These are phyloP conservation scores for Sicus ferrugineus DNA, from an alignment of 2,888 invertebrate genomes.

Conservation along the genomic window DNA sequence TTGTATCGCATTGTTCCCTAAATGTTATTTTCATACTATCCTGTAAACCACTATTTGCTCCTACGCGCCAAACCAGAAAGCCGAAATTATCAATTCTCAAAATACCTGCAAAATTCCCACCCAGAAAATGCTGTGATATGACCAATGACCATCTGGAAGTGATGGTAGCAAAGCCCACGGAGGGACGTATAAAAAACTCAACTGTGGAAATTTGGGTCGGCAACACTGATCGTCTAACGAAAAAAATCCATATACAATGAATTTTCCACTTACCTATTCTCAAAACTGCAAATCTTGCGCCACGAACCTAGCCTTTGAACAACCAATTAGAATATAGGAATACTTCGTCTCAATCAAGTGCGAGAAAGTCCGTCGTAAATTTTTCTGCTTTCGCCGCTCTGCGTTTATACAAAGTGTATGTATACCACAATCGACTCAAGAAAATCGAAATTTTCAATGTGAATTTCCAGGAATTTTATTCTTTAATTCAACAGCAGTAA, in stretches of 20 bases:
- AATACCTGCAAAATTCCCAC: too few relatives aligned
- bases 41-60: too few relatives aligned
- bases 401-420: slow-evolving; percentile 39
- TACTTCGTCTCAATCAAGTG: neutral
- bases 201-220: neutral
- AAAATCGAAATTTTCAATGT: slow-evolving; percentile 42
- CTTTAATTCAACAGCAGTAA: slow-evolving; percentile 43
- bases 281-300: neutral
- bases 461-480: slow-evolving; percentile 39
- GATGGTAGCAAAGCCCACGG: neutral
- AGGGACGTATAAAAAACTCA: neutral
- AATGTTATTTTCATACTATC: too few relatives aligned
- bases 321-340: too few relatives aligned
- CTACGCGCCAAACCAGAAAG: too few relatives aligned
- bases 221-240: slow-evolving; percentile 17
- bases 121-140: too few relatives aligned
- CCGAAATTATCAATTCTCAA: too few relatives aligned
- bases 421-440: slow-evolving; percentile 35
- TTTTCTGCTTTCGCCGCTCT: slow-evolving; percentile 41
- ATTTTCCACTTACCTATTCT: slow-evolving; percentile 15
- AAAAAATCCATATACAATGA: neutral
- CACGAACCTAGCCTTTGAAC: slow-evolving; percentile 35
- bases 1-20: too few relatives aligned
- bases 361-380: neutral
- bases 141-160: too few relatives aligned